Conservation (phyloP, 2,113 vertebrate species). For the Tragulus kanchil region DNA sequence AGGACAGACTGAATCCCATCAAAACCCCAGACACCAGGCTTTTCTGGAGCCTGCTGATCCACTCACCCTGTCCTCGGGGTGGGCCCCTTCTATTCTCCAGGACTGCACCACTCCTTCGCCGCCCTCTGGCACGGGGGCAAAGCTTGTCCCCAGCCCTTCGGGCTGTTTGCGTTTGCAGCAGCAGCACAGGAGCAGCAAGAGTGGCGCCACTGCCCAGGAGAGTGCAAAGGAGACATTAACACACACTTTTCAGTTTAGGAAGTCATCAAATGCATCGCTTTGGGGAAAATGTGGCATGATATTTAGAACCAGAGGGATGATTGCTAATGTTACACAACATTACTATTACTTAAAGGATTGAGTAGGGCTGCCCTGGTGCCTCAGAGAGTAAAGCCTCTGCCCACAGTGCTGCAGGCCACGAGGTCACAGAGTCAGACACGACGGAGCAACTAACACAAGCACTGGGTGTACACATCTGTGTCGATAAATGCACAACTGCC, state of each 20-base stretch:
- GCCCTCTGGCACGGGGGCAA: conserved; percentile 90
- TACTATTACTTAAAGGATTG: background rate
- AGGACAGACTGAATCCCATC: background rate
- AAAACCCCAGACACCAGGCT: rapidly evolving
- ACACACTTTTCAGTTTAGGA: background rate
- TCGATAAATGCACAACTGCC: background rate
- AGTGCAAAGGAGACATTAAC: background rate
- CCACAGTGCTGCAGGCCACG: background rate
- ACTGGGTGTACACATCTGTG: background rate
- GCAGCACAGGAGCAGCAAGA: conserved; percentile 78
- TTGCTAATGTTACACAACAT: background rate
- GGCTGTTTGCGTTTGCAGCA: conserved; percentile 76
- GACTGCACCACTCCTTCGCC: conserved; percentile 90
- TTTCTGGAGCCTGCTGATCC: background rate
- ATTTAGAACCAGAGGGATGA: background rate
- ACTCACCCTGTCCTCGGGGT: conserved; percentile 94
- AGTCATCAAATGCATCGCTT: background rate
- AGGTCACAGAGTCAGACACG: background rate
- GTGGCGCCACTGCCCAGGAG: conserved; percentile 63
- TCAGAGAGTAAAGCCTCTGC: background rate
- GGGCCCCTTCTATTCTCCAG: conserved; percentile 93
- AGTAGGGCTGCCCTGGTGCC: background rate
- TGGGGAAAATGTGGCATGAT: background rate
- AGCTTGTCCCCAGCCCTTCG: conserved; percentile 85
- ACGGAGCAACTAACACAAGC: background rate